These are phyloP conservation scores for Actinia equina DNA, from an alignment of 64 coral and sea anemone genomes.

Conservation along the genomic window DNA sequence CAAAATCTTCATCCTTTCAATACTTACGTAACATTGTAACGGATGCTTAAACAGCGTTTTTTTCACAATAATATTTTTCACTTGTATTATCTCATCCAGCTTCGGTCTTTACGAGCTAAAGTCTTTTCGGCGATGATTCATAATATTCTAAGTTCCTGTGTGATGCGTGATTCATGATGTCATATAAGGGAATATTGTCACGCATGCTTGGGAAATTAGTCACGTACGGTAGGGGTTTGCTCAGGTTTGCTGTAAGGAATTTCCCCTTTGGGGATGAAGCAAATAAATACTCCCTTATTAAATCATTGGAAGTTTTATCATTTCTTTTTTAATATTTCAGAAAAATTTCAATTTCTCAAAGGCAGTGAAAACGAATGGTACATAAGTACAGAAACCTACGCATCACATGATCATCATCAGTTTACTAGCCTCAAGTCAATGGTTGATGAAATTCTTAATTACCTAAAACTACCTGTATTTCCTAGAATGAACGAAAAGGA, in stretches of 20 bases:
- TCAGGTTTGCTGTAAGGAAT: not conserved
- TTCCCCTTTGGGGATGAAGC: not conserved
- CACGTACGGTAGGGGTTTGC: not conserved
- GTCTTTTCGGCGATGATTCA: constrained; percentile 2
- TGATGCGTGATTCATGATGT: not conserved
- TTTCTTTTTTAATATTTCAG: not conserved
- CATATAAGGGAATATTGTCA: not conserved
- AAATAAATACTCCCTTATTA: not conserved
- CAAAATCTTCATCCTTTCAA: not conserved
- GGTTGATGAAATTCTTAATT: not conserved
- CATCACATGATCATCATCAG: not conserved
- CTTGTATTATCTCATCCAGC: not conserved
- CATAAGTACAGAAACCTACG: not conserved
- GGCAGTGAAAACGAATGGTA: not conserved
- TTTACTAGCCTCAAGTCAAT: not conserved
- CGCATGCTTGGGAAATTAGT: not conserved
- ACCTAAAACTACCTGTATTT: not conserved
- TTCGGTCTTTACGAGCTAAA: not conserved
- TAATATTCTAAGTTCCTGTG: not conserved
- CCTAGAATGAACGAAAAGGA: not conserved
- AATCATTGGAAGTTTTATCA: not conserved
- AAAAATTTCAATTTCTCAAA: not conserved
- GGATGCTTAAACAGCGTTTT: not conserved
- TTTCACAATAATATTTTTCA: not conserved
- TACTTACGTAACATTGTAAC: constrained; percentile 12